A percentile compares a stretch with the other conserved stretches of the same genome.
phyloP scores from a whole-genome alignment of 2,888 invertebrate species.

The Cataglyphis albicans region DNA sequence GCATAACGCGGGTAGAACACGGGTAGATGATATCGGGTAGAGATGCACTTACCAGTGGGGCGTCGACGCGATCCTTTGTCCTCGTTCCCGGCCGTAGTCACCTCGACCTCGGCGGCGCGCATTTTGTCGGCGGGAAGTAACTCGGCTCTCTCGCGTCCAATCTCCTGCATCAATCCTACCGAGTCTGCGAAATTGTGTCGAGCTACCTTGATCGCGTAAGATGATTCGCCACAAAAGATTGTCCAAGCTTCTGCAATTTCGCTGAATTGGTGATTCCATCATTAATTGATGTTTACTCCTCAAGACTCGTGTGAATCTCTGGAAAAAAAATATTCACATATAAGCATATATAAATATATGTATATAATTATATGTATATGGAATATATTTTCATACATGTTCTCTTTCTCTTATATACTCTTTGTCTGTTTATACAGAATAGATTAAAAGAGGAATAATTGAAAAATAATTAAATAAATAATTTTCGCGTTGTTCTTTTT shows the following conservation, averaged over 20 bases:
- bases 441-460: not conserved
- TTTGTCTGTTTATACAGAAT: not conserved
- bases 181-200: slow-evolving; percentile 66
- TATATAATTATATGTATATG: not conserved
- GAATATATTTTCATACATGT: not conserved
- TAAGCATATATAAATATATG: not conserved
- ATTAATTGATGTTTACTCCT: not conserved
- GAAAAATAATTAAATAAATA: not conserved
- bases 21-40: slow-evolving; percentile 84
- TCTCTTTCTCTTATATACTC: not conserved
- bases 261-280: not conserved
- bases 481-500: not conserved
- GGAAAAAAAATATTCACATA: not conserved
- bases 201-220: slow-evolving; percentile 32
- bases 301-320: not conserved
- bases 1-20: slow-evolving; percentile 83
- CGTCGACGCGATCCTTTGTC: slow-evolving; percentile 82
- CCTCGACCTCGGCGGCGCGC: slow-evolving; percentile 71
- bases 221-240: slow-evolving; percentile 17
- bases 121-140: slow-evolving; percentile 74
- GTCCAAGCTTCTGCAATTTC: not conserved
- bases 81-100: slow-evolving; percentile 76
- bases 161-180: slow-evolving; percentile 73
- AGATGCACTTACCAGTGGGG: slow-evolving; percentile 83
- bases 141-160: slow-evolving; percentile 58